Evolutionary conservation across 2,888 invertebrate species (phyloP).

Genomic region (Halictus quadricinctus): DNA sequence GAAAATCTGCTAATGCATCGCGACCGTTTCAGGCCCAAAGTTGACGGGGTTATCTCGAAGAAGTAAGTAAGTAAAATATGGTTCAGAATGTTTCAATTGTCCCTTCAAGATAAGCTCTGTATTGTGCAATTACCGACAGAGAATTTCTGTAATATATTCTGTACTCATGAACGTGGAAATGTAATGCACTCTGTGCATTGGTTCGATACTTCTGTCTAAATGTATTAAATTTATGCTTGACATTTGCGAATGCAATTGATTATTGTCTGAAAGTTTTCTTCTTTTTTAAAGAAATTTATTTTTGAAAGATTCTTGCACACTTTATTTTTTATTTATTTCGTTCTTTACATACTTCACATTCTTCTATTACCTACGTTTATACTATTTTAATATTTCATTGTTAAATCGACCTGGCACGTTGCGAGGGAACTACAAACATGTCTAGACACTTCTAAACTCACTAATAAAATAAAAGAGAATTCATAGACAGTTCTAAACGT

Average conservation of each 20-base stretch:
- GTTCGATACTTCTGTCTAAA: not conserved
- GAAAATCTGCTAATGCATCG: not conserved
- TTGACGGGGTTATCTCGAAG: not conserved
- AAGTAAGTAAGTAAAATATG: not conserved
- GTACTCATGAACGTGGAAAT: not conserved
- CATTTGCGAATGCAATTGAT: not conserved
- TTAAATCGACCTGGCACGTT: too few species aligned
- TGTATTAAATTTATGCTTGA: not conserved
- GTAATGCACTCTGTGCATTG: not conserved
- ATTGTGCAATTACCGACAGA: not conserved
- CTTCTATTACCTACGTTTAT: too few species aligned
- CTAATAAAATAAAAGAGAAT: too few species aligned
- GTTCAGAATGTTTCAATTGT: not conserved
- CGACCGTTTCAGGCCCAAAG: not conserved
- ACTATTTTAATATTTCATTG: too few species aligned
- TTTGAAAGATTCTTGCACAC: too few species aligned
- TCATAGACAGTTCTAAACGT: too few species aligned
- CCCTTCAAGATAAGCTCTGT: not conserved
- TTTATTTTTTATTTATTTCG: too few species aligned
- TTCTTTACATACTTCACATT: too few species aligned
- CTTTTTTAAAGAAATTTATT: too few species aligned
- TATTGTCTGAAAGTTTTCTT: not conserved
- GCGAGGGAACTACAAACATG: too few species aligned
- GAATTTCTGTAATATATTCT: not conserved
- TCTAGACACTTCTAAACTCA: too few species aligned